These are phyloP conservation scores for Gouania willdenowi DNA, from an alignment of 2,797 vertebrate species.

Conservation along the genomic window DNA sequence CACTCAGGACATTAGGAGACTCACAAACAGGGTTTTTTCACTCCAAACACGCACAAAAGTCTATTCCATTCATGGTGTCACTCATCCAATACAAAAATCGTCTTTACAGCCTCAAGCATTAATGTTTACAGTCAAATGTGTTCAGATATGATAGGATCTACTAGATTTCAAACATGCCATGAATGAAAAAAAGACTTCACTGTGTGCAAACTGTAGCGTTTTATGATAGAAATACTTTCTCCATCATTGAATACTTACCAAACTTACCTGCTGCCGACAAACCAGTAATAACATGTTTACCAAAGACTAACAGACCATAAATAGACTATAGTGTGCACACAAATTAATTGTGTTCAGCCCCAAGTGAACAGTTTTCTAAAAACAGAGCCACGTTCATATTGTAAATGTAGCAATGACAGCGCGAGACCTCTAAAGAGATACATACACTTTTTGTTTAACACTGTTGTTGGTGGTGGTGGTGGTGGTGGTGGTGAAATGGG, in stretches of 20 bases:
- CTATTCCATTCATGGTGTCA: constrained; percentile 7
- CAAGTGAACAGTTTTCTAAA: constrained; percentile 26
- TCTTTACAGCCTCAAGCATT: no score
- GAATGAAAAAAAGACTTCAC: neutral
- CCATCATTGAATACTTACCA: constrained; percentile 58
- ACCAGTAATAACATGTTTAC: constrained; percentile 39
- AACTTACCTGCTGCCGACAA: constrained; percentile 68
- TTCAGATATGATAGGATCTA: no score
- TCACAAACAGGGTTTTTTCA: constrained; percentile 10
- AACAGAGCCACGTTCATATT: constrained; percentile 42
- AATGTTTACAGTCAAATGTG: no score
- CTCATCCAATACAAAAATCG: no score
- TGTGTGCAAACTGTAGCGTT: constrained; percentile 8
- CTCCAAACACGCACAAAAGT: neutral
- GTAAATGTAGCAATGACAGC: constrained; percentile 36
- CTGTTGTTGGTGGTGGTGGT: no score
- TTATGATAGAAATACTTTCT: constrained; percentile 4
- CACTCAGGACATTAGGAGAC: constrained; percentile 46
- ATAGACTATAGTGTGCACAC: constrained; percentile 16
- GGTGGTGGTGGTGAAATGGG: constrained; percentile 91
- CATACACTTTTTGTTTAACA: constrained; percentile 99
- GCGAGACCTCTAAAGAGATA: constrained; percentile 84
- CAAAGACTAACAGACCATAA: constrained; percentile 31
- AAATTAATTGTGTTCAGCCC: constrained; percentile 24
- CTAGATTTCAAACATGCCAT: no score